phyloP scores from a whole-genome alignment of 2,888 invertebrate genomes.

The Spilarctia lutea region DNA sequence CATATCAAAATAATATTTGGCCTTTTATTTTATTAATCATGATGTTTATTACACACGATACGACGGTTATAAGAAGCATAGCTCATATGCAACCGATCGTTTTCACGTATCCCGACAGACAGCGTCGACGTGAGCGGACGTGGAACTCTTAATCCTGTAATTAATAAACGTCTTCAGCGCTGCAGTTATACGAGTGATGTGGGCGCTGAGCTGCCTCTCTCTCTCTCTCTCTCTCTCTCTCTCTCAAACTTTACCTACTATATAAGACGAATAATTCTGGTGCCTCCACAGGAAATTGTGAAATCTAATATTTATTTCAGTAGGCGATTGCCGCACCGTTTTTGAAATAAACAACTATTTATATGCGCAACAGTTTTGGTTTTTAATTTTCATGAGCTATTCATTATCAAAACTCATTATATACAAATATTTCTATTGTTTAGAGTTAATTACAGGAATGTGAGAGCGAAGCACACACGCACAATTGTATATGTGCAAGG shows the following conservation, averaged over 20 bases:
- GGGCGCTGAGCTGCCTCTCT: background rate
- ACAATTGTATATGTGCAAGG: background rate
- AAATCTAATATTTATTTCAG: background rate
- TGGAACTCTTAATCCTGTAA: conserved; percentile 7
- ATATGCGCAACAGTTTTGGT: conserved; percentile 26
- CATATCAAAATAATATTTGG: background rate
- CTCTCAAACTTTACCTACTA: background rate
- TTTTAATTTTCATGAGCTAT: conserved; percentile 44
- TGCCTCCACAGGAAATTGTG: background rate
- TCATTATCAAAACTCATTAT: conserved; percentile 54
- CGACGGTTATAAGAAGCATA: background rate
- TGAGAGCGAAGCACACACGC: conserved; percentile 29
- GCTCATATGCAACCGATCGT: background rate
- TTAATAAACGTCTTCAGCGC: conserved; percentile 5
- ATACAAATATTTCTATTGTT: conserved; percentile 47
- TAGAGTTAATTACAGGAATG: conserved; percentile 41
- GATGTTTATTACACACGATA: background rate
- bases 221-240: too few species aligned
- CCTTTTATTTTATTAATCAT: background rate
- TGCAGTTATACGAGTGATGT: background rate
- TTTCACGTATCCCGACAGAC: background rate
- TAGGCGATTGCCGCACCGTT: conserved; percentile 12
- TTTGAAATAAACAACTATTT: conserved; percentile 35
- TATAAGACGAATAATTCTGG: background rate
- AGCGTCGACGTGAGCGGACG: background rate